Evolutionary conservation across 64 coral and sea anemone genomes (phyloP), one percentile per base, ranked within the genome.

Genomic region (Exaiptasia diaphana): DNA sequence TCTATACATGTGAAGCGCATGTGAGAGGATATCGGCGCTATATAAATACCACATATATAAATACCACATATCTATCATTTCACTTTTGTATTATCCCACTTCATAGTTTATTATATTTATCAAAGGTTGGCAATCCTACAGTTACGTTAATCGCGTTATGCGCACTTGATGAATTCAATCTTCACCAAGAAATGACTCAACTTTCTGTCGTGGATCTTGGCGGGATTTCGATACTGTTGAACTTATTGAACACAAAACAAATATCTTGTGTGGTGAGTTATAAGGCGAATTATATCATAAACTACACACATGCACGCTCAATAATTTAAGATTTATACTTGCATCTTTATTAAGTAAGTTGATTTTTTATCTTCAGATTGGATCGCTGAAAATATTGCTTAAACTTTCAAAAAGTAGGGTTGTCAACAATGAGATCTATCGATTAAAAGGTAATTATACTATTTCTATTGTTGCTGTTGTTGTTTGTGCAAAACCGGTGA

Each of bases 71-170:
- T n/a, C n/a, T n/a, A n/a, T n/a, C n/a, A n/a, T n/a, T n/a, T n/a
- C n/a, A n/a, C n/a, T n/a, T n/a, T n/a, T n/a, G 18, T 60, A 25
- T 60, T 4, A 31, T 2, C 1, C 45, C 33, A 15, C 25, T 34
- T 3, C 4, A 11, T 29, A 52, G 14, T 18, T 12, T 41, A 43
- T 74, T 17, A 78, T 41, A 68, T 50, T 37, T 39, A 58, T 45
- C 36, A 20, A 24, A 97, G 93, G 71, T 88, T 28, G 89, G 93
- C 20, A 97, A 97, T 12, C 93, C 93, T 6, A 97, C 93, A 4
- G 93, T 87, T 35, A 97, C 93, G 22, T 83, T 97, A 4, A 86
- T 97, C 30, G 79, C 83, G 10, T 50, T 97, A 24, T 97, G 93
- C 38, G 93, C 93, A 23, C 50, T 97, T 26, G 65, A 81, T 14